Evolutionary conservation across 2,888 invertebrate genomes (phyloP).

Genomic region (Sphecodes monilicornis): DNA sequence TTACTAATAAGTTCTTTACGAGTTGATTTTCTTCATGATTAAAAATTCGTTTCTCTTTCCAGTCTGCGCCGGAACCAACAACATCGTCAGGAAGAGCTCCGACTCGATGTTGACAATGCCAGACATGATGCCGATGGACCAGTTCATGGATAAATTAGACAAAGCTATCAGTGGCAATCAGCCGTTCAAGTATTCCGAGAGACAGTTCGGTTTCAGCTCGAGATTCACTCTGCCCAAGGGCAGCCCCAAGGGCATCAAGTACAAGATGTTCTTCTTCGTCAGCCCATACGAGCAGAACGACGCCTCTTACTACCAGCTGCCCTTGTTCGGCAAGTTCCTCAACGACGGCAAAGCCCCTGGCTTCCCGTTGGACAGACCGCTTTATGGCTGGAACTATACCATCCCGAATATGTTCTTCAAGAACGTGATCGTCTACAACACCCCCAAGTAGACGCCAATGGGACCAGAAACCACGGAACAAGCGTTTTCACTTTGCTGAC

Average conservation of each 20-base stretch:
- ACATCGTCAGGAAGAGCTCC: constrained; percentile 77
- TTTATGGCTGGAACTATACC: constrained; percentile 84
- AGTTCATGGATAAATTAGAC: constrained; percentile 77
- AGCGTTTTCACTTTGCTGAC: background rate
- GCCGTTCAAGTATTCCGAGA: constrained; percentile 78
- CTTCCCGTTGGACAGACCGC: constrained; percentile 87
- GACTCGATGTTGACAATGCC: constrained; percentile 75
- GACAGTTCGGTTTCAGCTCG: constrained; percentile 85
- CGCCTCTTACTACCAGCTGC: constrained; percentile 84
- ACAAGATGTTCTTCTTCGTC: constrained; percentile 87
- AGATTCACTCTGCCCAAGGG: constrained; percentile 89
- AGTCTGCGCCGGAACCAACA: constrained; percentile 81
- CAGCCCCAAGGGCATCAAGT: constrained; percentile 87
- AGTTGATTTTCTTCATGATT: background rate
- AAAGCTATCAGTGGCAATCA: constrained; percentile 79
- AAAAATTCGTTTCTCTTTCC: background rate
- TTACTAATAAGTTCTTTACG: too few relatives aligned
- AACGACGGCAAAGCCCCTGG: constrained; percentile 86
- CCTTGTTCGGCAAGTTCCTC: constrained; percentile 83
- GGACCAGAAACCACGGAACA: background rate
- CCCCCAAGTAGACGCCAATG: constrained; percentile 70
- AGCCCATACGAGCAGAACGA: constrained; percentile 86
- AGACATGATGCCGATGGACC: constrained; percentile 74
- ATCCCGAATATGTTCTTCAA: constrained; percentile 87
- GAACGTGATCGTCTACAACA: constrained; percentile 86